Conservation (phyloP, 92 coral and sea anemone genomes). For the Paramuricea clavata region DNA sequence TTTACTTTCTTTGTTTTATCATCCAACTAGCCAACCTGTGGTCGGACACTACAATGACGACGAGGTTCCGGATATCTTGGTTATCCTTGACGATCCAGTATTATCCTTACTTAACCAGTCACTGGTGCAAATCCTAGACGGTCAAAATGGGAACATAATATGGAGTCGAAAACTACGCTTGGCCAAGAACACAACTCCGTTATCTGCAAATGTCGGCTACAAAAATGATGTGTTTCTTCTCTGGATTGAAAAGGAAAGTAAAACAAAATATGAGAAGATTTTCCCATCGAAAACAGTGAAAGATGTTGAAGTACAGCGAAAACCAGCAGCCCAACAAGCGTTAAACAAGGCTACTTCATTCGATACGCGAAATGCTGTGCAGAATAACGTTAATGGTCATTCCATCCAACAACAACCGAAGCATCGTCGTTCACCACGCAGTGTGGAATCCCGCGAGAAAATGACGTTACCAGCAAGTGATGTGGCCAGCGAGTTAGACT, state of each 20-base stretch:
- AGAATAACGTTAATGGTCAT: background rate
- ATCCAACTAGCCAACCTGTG: constrained; percentile 33
- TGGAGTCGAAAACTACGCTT: constrained; percentile 35
- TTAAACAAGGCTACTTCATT: too few species aligned
- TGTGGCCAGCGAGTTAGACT: constrained; percentile 31
- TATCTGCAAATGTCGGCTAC: constrained; percentile 21
- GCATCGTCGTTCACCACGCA: background rate
- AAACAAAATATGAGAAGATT: background rate
- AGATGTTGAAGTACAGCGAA: background rate
- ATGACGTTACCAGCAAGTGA: background rate
- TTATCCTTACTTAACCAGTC: constrained; percentile 26
- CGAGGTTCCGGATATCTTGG: constrained; percentile 40
- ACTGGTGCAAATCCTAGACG: constrained; percentile 34
- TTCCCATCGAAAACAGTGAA: constrained; percentile 10
- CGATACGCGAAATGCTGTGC: background rate
- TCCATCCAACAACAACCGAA: background rate
- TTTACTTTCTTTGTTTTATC: background rate
- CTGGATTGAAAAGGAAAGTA: constrained; percentile 36
- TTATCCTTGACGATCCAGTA: constrained; percentile 25
- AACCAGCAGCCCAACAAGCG: background rate
- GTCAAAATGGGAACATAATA: constrained; percentile 36
- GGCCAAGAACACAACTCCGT: constrained; percentile 28
- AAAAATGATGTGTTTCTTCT: constrained; percentile 31
- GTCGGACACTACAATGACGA: constrained; percentile 42
- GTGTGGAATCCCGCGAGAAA: constrained; percentile 2